Base-by-base conservation (phyloP, 2,888 invertebrate species). In the Antheraea assamensis region DNA sequence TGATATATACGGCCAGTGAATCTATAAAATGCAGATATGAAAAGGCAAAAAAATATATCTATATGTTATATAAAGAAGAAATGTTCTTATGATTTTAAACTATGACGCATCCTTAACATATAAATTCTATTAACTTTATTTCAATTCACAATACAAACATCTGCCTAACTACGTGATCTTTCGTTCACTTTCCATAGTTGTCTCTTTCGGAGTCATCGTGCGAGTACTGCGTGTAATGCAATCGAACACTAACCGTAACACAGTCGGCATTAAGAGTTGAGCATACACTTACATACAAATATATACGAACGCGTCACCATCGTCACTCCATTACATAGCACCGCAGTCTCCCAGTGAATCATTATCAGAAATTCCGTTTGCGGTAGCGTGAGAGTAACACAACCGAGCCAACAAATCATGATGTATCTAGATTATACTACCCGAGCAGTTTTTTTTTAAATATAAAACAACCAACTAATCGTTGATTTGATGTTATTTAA, bases 141-240 rank as follows among this genome's bases (percentile, higher is more conserved):
- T 77, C 76, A 79, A 79, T 76, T 72, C 74, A 74, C 75, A 79
- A 80, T 78, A 80, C 74, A 75, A 77, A 76, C 52, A 73, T 76
- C 75, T 74, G 78, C 75, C 75, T 71, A 77, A 76, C 78, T 81
- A 80, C 79, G 76, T 74, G 76, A 76, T 76, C 75, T 80, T 78
- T 83, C 84, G 82, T 87, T 81, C 81, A 85, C 83, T 87, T 88
- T 87, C 85, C 80, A 86, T 78, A 79, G 85, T 85, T 84, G 83
- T 86, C 84, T 87, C 84, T 85, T 82, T 84, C 82, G 77, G 82
- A 84, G 83, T 85, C 86, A 85, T 83, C 84, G 81, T 82, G 78
- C 80, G 79, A 77, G 77, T 76, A 71, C 73, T 82, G 83, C 80
- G 83, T 83, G 84, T 84, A 82, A 85, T 82, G 84, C 84, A 84